Conservation (phyloP, 2,888 invertebrate genomes). For the Drosophila meridionalis region DNA sequence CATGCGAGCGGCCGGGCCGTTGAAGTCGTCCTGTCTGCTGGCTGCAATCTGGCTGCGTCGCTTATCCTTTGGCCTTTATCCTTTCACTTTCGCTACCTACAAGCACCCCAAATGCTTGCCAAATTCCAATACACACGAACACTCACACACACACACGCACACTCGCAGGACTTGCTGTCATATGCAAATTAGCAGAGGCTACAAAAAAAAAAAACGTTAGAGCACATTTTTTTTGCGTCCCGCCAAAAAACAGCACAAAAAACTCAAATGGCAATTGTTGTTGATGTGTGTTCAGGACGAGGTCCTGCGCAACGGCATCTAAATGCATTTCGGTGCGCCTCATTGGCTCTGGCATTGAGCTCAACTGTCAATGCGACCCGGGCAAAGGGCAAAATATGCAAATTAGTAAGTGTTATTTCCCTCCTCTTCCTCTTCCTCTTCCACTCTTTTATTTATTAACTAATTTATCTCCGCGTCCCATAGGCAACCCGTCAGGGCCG, state of each 20-base stretch:
- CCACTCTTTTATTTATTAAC: conserved; percentile 71
- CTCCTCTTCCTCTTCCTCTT: conserved; percentile 18
- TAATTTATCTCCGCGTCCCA: conserved; percentile 72
- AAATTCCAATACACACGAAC: conserved; percentile 65
- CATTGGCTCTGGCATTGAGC: conserved; percentile 70
- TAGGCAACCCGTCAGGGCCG: conserved; percentile 65
- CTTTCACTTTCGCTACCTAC: conserved; percentile 78
- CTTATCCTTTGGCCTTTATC: conserved; percentile 70
- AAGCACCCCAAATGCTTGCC: conserved; percentile 61
- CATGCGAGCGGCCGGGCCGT: conserved; percentile 66
- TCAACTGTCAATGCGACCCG: conserved; percentile 68
- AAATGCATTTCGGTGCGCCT: conserved; percentile 78
- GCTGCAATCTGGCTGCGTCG: conserved; percentile 49
- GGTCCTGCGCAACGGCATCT: conserved; percentile 38
- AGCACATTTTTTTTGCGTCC: conserved; percentile 50
- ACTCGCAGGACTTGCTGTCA: conserved; percentile 61
- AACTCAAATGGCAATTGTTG: conserved; percentile 70
- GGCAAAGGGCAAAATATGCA: conserved; percentile 80
- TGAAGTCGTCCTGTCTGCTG: conserved; percentile 43
- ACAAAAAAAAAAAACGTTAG: conserved; percentile 42
- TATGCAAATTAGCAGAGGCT: conserved; percentile 73
- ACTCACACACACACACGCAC: conserved; percentile 13
- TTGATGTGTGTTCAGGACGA: conserved; percentile 21
- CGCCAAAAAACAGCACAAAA: conserved; percentile 65
- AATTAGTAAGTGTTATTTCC: conserved; percentile 68